Conservation (phyloP, 2,888 invertebrate species). For the Plebejus argus region DNA sequence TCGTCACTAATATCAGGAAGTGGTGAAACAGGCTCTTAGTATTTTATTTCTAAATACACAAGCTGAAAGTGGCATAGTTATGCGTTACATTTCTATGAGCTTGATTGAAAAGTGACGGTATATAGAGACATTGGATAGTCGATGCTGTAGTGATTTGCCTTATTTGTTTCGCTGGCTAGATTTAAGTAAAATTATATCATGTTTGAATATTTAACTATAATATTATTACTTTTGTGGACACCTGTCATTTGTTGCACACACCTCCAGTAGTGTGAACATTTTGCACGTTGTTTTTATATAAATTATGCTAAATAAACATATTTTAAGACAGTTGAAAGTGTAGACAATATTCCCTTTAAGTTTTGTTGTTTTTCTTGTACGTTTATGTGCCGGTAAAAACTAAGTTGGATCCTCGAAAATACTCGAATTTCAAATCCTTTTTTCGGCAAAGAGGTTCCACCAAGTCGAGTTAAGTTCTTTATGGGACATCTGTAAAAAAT, state of each 20-base stretch:
- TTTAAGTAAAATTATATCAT: slow-evolving; percentile 66
- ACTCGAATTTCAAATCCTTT: background rate
- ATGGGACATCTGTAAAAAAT: background rate
- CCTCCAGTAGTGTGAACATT: slow-evolving; percentile 22
- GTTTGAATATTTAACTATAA: slow-evolving; percentile 48
- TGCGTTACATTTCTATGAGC: slow-evolving; percentile 45
- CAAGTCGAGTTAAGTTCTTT: background rate
- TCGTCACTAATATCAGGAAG: too few relatives aligned
- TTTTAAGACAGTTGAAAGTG: slow-evolving; percentile 30
- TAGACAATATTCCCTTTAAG: slow-evolving; percentile 28
- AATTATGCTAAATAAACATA: slow-evolving; percentile 26
- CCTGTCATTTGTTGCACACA: slow-evolving; percentile 23
- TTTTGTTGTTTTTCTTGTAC: slow-evolving; percentile 33
- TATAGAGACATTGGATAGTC: slow-evolving; percentile 59
- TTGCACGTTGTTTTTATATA: slow-evolving; percentile 30
- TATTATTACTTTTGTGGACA: slow-evolving; percentile 11
- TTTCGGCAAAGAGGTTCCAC: background rate
- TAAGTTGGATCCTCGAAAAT: background rate
- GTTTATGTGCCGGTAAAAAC: slow-evolving; percentile 4
- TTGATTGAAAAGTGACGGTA: slow-evolving; percentile 45
- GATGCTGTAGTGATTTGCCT: slow-evolving; percentile 68
- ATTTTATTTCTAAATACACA: background rate
- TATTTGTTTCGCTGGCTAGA: slow-evolving; percentile 74
- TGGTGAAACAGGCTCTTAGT: too few relatives aligned
- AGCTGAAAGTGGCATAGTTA: slow-evolving; percentile 40